Evolutionary conservation across 2,113 vertebrate genomes (phyloP).

Genomic region (Hippocampus mohnikei): DNA sequence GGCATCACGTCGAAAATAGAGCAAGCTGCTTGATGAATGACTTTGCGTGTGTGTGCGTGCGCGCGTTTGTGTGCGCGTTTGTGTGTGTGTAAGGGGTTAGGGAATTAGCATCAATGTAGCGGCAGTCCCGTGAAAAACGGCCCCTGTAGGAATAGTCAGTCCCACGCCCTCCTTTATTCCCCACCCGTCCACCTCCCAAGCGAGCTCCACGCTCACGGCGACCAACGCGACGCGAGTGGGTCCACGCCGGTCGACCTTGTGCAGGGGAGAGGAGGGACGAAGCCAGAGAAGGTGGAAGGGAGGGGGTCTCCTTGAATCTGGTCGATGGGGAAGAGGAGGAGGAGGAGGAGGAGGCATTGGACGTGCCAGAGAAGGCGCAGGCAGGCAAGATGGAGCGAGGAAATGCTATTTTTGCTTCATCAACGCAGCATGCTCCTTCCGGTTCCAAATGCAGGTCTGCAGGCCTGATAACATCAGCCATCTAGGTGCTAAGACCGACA

Average conservation of each 20-base stretch:
- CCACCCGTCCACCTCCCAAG: conserved; percentile 2
- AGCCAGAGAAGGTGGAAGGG: not conserved
- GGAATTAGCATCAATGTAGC: conserved; percentile 34
- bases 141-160: conserved; percentile 46
- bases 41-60: conserved; percentile 9
- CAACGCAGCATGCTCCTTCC: conserved; percentile 36
- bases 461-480: conserved; percentile 44
- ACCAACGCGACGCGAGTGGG: conserved; percentile 42
- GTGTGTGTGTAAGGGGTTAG: conserved; percentile 20
- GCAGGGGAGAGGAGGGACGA: conserved; percentile 20
- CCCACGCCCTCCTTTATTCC: conserved; percentile 4
- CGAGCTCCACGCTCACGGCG: conserved; percentile 14
- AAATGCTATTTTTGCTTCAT: conserved; percentile 58
- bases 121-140: conserved; percentile 55
- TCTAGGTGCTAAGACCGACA: conserved; percentile 12
- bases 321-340: conserved; percentile 39
- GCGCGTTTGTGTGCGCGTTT: not conserved
- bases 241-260: conserved; percentile 68
- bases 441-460: conserved; percentile 16
- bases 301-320: conserved; percentile 48
- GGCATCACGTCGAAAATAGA: conserved; percentile 18
- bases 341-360: conserved; percentile 23
- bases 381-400: conserved; percentile 42
- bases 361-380: conserved; percentile 46
- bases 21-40: conserved; percentile 31